Base-by-base conservation (phyloP, 2,888 invertebrate genomes). In the Ectemnius lituratus region DNA sequence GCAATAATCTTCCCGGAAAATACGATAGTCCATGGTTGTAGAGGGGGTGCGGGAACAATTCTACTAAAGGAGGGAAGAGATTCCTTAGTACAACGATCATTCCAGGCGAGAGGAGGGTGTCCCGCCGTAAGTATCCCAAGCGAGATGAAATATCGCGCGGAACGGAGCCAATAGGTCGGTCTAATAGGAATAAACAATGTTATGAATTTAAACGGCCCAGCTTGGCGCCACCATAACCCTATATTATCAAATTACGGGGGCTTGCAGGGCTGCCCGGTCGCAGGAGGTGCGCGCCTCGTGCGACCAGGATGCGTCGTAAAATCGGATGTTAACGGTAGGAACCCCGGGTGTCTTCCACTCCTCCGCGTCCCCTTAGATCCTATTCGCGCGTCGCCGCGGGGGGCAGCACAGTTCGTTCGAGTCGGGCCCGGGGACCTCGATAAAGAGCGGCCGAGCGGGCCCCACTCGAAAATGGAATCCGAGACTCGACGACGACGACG, bases 161-260 rank as follows among this genome's bases (percentile, higher is more conserved):
- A 78, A 80, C 75, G 76, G 71, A 46, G 27, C 74, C 78, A 79
- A 84, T 80, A 80, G 79, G 80, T 82, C 80, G 84, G 79, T 85
- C 82, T 85, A 85, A 80, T 83, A 80, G 80, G 80, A 86, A 86
- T 83, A 83, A 87, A 86, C 87, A 87, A 84, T 86, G 80, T 87
- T 86, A 86, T 84, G 86, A 86, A 85, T 88, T 84, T 83, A 81
- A 85, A 84, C 78, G 80, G 80, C 82, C 71, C 82, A 84, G 83
- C 85, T 87, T 87, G 88, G 88, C 88, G 88, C 87, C 88, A 84
- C 85, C 78, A 86, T 87, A 87, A 88, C 86, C 85, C 82, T 86
- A 84, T 84, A 88, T 88, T 88, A 88, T 88, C 88, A 84, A 88
- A 88, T 88, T 88, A 88, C 85, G 81, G 81, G 79, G 80, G 76